These are phyloP conservation scores for Clytia hemisphaerica DNA, from an alignment of 30 jellyfish, hydroid and myxozoan species.

Conservation along the genomic window DNA sequence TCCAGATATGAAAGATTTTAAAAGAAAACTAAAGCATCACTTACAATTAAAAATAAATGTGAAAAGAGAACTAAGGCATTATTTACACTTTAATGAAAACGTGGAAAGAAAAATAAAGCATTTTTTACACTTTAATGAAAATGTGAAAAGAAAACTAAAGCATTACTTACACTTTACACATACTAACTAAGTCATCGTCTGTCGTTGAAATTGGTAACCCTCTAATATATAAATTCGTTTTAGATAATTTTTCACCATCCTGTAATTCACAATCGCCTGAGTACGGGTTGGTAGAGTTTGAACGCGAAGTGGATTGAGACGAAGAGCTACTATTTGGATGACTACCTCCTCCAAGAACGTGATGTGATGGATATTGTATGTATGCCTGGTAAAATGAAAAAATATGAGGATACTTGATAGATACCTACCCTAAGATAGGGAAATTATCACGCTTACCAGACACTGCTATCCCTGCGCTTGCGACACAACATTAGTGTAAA, in stretches of 20 bases:
- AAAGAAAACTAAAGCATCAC: no score
- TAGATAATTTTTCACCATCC: slow-evolving; percentile 87
- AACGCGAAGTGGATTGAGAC: slow-evolving; percentile 1
- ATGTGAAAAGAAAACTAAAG: not conserved
- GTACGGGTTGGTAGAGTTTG: not conserved
- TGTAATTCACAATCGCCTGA: slow-evolving; percentile 38
- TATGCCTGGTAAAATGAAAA: slow-evolving; percentile 17
- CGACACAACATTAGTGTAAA: no score
- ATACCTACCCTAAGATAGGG: no score
- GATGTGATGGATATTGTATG: slow-evolving; percentile 18
- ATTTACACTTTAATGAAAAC: no score
- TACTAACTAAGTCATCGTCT: slow-evolving; percentile 87
- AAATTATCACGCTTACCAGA: no score
- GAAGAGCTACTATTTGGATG: not conserved
- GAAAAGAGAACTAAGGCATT: no score
- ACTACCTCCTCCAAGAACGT: not conserved
- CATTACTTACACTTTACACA: slow-evolving; percentile 79
- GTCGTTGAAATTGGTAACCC: slow-evolving; percentile 75
- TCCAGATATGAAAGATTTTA: no score
- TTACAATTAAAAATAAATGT: no score
- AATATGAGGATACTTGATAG: not conserved
- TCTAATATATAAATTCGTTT: slow-evolving; percentile 88
- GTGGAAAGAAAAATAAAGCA: no score
- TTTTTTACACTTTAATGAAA: not conserved
- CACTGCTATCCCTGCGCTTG: no score